A percentile compares a stretch with the other conserved stretches of the same genome.
phyloP scores from a whole-genome alignment of 2,113 vertebrate genomes.

The Oncorhynchus gorbuscha region DNA sequence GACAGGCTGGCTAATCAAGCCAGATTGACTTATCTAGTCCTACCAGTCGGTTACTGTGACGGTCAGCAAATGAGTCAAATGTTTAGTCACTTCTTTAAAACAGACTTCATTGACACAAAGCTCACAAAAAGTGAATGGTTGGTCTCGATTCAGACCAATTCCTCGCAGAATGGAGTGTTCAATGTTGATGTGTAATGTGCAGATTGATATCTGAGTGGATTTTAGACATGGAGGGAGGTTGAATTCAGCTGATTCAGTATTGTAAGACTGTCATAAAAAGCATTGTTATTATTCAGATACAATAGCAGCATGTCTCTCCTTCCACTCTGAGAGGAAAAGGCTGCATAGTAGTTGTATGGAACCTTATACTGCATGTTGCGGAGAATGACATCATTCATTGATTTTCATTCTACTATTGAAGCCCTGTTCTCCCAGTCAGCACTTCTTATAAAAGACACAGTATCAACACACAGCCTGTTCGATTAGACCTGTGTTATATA shows the following conservation, averaged over 20 bases:
- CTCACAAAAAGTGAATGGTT: neutral
- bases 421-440: neutral
- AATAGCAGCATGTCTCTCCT: too few species aligned
- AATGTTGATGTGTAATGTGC: too few species aligned
- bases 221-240: too few species aligned
- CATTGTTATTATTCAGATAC: too few species aligned
- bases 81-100: conserved; percentile 29
- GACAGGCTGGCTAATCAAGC: neutral
- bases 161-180: too few species aligned
- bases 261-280: neutral
- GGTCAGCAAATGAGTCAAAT: conserved; percentile 14
- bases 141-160: too few species aligned
- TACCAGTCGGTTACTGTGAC: conserved; percentile 31
- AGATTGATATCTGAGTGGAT: too few species aligned
- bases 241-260: neutral
- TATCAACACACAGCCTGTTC: neutral
- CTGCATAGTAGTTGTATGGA: too few species aligned
- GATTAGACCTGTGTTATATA: neutral
- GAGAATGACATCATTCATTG: neutral
- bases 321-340: too few species aligned
- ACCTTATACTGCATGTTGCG: neutral
- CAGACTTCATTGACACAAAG: neutral
- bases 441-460: neutral
- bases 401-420: neutral
- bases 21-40: neutral